A percentile compares a stretch with the other conserved stretches of the same genome.
Evolutionary conservation across 2,797 vertebrate genomes (phyloP).

Genomic region (Pangasius sanitwongsei): DNA sequence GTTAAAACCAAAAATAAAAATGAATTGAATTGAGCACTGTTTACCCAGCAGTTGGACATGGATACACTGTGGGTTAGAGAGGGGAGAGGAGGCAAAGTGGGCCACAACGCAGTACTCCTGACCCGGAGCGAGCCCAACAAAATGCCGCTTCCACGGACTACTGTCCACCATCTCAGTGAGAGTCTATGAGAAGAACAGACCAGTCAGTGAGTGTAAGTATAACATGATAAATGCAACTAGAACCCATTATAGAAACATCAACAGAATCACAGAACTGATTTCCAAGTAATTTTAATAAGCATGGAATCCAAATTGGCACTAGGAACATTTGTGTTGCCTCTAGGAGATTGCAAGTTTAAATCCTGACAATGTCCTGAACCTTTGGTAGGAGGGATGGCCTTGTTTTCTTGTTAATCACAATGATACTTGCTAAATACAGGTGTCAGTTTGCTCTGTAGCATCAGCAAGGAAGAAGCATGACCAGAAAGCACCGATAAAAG

Average conservation of each 20-base stretch:
- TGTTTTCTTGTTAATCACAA: not conserved
- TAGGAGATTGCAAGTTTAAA: not conserved
- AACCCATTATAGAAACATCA: not conserved
- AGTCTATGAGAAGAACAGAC: constrained; percentile 57
- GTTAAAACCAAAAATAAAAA: not conserved
- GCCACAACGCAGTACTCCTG: constrained; percentile 71
- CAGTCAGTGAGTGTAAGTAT: not conserved
- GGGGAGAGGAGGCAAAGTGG: constrained; percentile 67
- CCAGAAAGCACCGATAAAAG: not conserved
- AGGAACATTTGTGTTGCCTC: not conserved
- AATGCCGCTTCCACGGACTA: constrained; percentile 50
- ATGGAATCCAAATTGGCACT: not conserved
- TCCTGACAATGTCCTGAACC: not conserved
- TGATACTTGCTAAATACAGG: not conserved
- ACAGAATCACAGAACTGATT: not conserved
- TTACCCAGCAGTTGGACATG: constrained; percentile 42
- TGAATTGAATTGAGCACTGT: not conserved
- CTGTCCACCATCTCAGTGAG: constrained; percentile 13
- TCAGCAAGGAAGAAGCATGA: not conserved
- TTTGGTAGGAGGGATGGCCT: not conserved
- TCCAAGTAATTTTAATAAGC: not conserved
- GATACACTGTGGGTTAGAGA: constrained; percentile 65
- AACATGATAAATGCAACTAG: not conserved
- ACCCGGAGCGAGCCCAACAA: constrained; percentile 61
- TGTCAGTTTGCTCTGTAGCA: not conserved